phyloP scores from a whole-genome alignment of 2,797 vertebrate genomes.

The Loris lydekkerianus region DNA sequence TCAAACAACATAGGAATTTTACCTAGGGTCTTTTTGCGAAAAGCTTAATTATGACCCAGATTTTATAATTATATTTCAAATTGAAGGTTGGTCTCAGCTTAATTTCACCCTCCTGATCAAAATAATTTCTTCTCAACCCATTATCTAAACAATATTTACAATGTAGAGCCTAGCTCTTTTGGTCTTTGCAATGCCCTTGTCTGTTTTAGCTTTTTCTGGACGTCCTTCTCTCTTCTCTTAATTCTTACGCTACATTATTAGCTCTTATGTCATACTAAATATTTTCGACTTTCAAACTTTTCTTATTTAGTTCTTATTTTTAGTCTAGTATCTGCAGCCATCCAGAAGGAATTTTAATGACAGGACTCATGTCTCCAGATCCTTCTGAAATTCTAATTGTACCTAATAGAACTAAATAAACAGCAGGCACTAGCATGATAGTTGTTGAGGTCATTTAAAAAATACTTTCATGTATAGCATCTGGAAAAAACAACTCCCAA shows the following conservation, averaged over 20 bases:
- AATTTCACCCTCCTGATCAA: constrained; percentile 67
- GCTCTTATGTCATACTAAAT: not conserved
- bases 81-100: constrained; percentile 58
- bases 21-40: constrained; percentile 70
- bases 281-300: not conserved
- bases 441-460: not conserved
- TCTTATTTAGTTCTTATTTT: not conserved
- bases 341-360: not conserved
- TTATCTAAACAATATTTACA: not conserved
- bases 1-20: constrained; percentile 70
- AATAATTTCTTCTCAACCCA: not conserved
- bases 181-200: not conserved
- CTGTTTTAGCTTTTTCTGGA: not conserved
- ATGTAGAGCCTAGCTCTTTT: not conserved
- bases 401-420: not conserved
- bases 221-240: not conserved
- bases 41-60: constrained; percentile 75
- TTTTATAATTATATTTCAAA: constrained; percentile 64
- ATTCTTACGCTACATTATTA: not conserved
- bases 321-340: not conserved
- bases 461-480: fast-evolving
- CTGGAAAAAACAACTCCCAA: not conserved
- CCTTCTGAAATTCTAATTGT: not conserved
- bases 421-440: fast-evolving
- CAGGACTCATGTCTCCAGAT: not conserved